Percentiles rank a stretch among this genome's conserved stretches.
These are phyloP conservation scores for Ennomos erosarius DNA, from an alignment of 2,888 invertebrate species.

Conservation along the genomic window DNA sequence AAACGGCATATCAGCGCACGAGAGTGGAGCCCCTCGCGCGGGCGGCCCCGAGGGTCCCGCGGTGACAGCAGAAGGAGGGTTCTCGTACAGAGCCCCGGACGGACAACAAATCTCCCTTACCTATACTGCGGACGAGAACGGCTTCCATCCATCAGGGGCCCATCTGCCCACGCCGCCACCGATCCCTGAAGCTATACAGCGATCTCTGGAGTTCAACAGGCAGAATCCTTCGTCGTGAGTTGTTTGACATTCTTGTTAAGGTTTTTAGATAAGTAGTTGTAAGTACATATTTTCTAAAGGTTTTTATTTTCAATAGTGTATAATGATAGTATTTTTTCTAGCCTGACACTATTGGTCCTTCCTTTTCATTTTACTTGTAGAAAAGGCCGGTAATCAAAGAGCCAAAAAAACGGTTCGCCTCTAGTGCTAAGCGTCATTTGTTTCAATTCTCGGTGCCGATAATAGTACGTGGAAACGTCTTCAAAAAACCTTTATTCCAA, in stretches of 20 bases:
- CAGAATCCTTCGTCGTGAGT: constrained; percentile 64
- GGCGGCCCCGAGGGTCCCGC: constrained; percentile 82
- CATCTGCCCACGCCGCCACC: constrained; percentile 86
- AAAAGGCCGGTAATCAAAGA: too few relatives aligned
- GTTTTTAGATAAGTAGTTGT: too few relatives aligned
- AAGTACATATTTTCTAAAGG: too few relatives aligned
- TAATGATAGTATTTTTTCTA: too few relatives aligned
- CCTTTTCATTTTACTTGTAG: too few relatives aligned
- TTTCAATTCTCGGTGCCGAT: too few relatives aligned
- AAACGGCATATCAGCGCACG: constrained; percentile 86
- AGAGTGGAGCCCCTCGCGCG: constrained; percentile 85
- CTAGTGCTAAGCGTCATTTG: too few relatives aligned
- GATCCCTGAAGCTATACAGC: constrained; percentile 84
- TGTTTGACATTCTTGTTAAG: neutral
- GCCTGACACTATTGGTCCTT: too few relatives aligned
- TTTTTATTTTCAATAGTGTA: too few relatives aligned
- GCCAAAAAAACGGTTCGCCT: too few relatives aligned
- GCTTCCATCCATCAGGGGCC: constrained; percentile 87
- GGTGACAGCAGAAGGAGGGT: constrained; percentile 87
- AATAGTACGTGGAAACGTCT: too few relatives aligned
- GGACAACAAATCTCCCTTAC: constrained; percentile 87
- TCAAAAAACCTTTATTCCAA: too few relatives aligned
- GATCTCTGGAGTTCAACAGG: constrained; percentile 77
- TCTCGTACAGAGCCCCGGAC: constrained; percentile 88
- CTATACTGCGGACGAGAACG: constrained; percentile 90